Conservation (phyloP, 1,140 invertebrate genomes). For the Lepeophtheirus salmonis region DNA sequence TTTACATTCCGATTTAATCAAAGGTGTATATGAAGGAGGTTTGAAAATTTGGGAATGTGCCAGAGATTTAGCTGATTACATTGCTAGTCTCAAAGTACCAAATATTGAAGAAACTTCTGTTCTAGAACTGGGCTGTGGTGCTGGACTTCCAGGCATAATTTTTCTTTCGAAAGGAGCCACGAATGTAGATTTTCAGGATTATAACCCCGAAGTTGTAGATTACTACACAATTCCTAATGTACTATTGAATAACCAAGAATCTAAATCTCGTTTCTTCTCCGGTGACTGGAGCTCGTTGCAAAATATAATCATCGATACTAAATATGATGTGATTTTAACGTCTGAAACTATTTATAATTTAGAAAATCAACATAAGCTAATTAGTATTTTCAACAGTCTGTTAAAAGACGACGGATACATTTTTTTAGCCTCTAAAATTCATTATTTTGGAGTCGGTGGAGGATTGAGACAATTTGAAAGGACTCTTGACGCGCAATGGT, state of each 20-base stretch:
- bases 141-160: constrained; percentile 27
- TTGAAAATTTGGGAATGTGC: constrained; percentile 20
- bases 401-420: constrained; percentile 23
- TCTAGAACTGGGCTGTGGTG: constrained; percentile 28
- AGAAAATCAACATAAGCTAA: constrained; percentile 25
- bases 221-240: constrained; percentile 26
- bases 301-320: constrained; percentile 1
- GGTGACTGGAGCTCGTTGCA: constrained; percentile 26
- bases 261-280: constrained; percentile 23
- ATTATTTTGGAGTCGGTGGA: constrained; percentile 31
- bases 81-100: background rate
- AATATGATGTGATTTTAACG: constrained; percentile 28
- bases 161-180: constrained; percentile 23
- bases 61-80: constrained; percentile 18
- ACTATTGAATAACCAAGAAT: constrained; percentile 21
- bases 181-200: constrained; percentile 28
- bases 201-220: constrained; percentile 25
- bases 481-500: background rate
- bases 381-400: constrained; percentile 23
- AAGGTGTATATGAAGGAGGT: constrained; percentile 18
- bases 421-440: constrained; percentile 27
- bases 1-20: background rate
- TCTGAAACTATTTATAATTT: constrained; percentile 30
- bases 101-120: background rate
- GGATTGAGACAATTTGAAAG: constrained; percentile 25